A percentile compares a stretch with the other conserved stretches of the same genome.
Conservation (phyloP, 2,797 vertebrate genomes). For the Rhabdophis nuchalis region DNA sequence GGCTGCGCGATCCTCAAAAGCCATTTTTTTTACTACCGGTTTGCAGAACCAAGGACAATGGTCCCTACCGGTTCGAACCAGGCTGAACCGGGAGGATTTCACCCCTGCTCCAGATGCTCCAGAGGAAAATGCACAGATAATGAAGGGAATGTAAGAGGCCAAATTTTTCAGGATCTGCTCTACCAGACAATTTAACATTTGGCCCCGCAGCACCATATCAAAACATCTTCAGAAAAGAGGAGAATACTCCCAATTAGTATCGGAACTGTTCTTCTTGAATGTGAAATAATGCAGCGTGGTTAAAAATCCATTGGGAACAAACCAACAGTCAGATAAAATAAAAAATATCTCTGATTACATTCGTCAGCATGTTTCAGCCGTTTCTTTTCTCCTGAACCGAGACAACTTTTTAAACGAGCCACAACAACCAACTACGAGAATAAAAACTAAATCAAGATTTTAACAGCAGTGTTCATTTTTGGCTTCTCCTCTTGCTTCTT, state of each 20-base stretch:
- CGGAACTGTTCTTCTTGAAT: background rate
- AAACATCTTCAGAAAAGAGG: background rate
- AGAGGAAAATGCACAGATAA: background rate
- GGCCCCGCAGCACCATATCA: background rate
- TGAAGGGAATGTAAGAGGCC: background rate
- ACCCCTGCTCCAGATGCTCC: background rate
- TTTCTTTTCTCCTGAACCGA: too few species aligned
- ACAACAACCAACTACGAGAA: background rate
- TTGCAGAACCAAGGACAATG: too few species aligned
- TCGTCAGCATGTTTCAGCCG: background rate
- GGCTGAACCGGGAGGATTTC: too few species aligned
- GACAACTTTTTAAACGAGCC: background rate
- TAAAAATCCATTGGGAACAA: background rate
- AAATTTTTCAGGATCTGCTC: background rate
- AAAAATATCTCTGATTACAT: background rate
- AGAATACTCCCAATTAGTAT: background rate
- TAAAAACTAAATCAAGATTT: background rate
- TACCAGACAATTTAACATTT: background rate
- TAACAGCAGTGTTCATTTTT: too few species aligned
- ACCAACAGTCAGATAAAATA: background rate
- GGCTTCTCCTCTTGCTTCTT: too few species aligned
- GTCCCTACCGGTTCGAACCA: too few species aligned
- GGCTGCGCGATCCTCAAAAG: too few species aligned
- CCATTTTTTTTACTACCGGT: too few species aligned
- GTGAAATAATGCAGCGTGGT: background rate